A percentile compares a stretch with the other conserved stretches of the same genome.
These are phyloP conservation scores for Cynocephalus volans DNA, from an alignment of 2,113 vertebrate genomes.

Conservation along the genomic window DNA sequence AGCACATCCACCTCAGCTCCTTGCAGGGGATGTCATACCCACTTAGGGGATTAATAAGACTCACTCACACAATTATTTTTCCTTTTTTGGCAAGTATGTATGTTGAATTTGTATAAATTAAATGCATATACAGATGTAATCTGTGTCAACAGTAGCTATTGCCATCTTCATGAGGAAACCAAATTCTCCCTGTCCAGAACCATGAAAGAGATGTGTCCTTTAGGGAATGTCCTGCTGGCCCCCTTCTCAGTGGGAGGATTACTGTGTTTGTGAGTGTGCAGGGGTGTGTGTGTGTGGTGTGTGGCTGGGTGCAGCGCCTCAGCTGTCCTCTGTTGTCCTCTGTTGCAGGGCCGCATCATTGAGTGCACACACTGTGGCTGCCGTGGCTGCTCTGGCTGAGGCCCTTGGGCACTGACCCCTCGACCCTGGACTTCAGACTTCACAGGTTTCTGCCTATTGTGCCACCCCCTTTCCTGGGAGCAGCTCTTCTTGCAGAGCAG, in stretches of 20 bases:
- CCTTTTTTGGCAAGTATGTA: neutral
- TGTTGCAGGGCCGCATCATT: constrained; percentile 96
- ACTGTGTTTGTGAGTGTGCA: rapidly evolving
- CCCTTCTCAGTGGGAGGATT: neutral
- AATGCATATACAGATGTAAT: neutral
- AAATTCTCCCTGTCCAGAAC: neutral
- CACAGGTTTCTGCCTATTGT: rapidly evolving
- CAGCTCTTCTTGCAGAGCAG: neutral
- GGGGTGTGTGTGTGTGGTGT: no score
- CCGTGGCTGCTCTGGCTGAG: constrained; percentile 97
- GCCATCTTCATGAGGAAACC: neutral
- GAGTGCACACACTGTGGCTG: constrained; percentile 99
- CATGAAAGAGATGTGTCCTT: neutral
- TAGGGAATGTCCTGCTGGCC: neutral
- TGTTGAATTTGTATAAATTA: neutral
- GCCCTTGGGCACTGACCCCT: neutral
- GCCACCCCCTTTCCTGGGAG: neutral
- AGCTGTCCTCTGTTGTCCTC: neutral
- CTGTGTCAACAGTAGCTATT: neutral
- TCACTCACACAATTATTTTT: neutral
- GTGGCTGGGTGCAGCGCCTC: rapidly evolving
- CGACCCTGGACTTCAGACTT: constrained; percentile 4
- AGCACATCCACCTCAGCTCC: neutral
- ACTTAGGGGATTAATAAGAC: neutral
- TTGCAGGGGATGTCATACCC: neutral